Percentiles rank a stretch among this genome's conserved stretches.
Conservation (phyloP, 1,140 invertebrate species). For the Apis cerana region DNA sequence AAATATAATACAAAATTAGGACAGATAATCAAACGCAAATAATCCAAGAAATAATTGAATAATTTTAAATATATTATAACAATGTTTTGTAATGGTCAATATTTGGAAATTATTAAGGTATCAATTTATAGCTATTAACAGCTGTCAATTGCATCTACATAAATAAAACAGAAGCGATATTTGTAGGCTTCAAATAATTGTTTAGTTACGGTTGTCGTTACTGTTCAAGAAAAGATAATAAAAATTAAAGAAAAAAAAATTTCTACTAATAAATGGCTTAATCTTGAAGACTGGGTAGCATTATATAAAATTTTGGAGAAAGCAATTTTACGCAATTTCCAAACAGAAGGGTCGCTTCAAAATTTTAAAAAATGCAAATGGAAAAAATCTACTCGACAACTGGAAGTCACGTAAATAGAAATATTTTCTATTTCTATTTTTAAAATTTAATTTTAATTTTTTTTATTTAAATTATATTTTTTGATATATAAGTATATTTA, state of each 20-base stretch:
- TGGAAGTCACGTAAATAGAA: constrained; percentile 68
- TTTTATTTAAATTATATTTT: not conserved
- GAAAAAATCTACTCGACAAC: constrained; percentile 63
- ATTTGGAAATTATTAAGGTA: constrained; percentile 71
- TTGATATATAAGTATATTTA: not conserved
- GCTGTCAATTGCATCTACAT: constrained; percentile 48
- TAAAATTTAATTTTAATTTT: not conserved
- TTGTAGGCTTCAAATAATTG: constrained; percentile 66
- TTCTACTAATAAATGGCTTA: constrained; percentile 70
- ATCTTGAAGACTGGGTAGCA: constrained; percentile 67
- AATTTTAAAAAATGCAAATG: constrained; percentile 48
- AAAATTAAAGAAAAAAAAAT: constrained; percentile 65
- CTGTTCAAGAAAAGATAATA: constrained; percentile 68
- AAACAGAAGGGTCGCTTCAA: constrained; percentile 17
- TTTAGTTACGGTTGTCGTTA: constrained; percentile 68
- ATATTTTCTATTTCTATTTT: not conserved
- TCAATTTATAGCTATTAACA: constrained; percentile 58
- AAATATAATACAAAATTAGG: not conserved
- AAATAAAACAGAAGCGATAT: constrained; percentile 31
- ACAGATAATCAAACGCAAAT: not conserved
- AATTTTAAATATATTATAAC: constrained; percentile 1
- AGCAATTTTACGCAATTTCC: constrained; percentile 63
- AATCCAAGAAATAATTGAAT: not conserved
- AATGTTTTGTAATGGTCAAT: constrained; percentile 71
- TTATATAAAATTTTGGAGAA: constrained; percentile 66